Conservation (phyloP, 1,140 invertebrate genomes). For the Drosophila bipectinata region DNA sequence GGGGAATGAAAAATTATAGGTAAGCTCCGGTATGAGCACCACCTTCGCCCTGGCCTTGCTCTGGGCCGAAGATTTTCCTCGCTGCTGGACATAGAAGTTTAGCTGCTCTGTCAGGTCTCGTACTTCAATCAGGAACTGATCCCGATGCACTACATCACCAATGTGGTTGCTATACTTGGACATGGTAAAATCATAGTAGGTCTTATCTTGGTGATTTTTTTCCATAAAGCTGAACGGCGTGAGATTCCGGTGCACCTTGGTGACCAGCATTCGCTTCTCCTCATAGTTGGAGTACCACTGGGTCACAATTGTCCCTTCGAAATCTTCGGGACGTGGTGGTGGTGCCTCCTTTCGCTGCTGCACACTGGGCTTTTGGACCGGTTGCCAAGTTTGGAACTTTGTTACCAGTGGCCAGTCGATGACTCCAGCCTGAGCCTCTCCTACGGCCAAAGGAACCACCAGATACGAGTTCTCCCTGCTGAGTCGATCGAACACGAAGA, state of each 20-base stretch:
- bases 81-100: slow-evolving; percentile 86
- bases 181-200: slow-evolving; percentile 93
- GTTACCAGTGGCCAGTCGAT: slow-evolving; percentile 84
- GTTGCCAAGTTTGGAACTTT: slow-evolving; percentile 67
- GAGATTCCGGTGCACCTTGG: slow-evolving; percentile 91
- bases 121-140: slow-evolving; percentile 95
- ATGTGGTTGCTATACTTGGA: slow-evolving; percentile 88
- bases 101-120: slow-evolving; percentile 91
- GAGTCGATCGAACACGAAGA: slow-evolving; percentile 88
- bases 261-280: slow-evolving; percentile 90
- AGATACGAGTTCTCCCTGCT: slow-evolving; percentile 89
- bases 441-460: slow-evolving; percentile 87
- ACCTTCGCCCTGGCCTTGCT: slow-evolving; percentile 57
- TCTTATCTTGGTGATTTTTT: slow-evolving; percentile 86
- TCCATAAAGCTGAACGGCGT: slow-evolving; percentile 93
- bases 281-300: slow-evolving; percentile 93
- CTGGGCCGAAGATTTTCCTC: slow-evolving; percentile 21
- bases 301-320: slow-evolving; percentile 90
- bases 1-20: slow-evolving; percentile 93
- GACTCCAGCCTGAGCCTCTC: not conserved
- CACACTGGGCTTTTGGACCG: slow-evolving; percentile 46
- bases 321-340: slow-evolving; percentile 86
- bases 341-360: slow-evolving; percentile 85
- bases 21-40: slow-evolving; percentile 94
- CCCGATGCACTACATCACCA: slow-evolving; percentile 87